Evolutionary conservation across 92 coral and sea anemone species (phyloP).

Genomic region (Virgularia gustaviana): DNA sequence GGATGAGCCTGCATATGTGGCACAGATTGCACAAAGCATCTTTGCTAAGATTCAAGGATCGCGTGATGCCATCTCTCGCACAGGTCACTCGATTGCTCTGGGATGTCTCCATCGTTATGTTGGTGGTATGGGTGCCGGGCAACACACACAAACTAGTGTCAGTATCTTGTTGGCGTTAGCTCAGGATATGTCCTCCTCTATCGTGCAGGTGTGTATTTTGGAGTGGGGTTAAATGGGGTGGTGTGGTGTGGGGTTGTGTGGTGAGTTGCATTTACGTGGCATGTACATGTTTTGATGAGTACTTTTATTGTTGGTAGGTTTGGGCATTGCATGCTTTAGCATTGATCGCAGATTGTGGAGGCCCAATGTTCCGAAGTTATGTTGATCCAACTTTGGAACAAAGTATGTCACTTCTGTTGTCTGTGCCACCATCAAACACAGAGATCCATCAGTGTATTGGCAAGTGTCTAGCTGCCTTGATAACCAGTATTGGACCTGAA

Average conservation of each 20-base stretch:
- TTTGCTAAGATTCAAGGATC: conserved; percentile 92
- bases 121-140: conserved; percentile 99
- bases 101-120: conserved; percentile 98
- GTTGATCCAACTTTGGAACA: conserved; percentile 91
- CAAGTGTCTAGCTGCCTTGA: conserved; percentile 86
- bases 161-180: conserved; percentile 92
- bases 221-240: background rate
- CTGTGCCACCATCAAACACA: conserved; percentile 86
- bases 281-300: no score
- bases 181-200: conserved; percentile 91
- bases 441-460: conserved; percentile 98
- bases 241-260: background rate
- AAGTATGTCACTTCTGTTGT: conserved; percentile 76
- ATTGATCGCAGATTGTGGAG: conserved; percentile 97
- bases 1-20: conserved; percentile 84
- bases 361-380: conserved; percentile 97
- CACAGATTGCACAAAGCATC: conserved; percentile 89
- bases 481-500: conserved; percentile 96
- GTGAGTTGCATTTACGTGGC: no score
- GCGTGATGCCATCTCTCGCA: conserved; percentile 90
- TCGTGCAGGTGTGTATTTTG: conserved; percentile 71
- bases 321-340: conserved; percentile 99
- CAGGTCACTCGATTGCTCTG: conserved; percentile 92
- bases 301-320: no score
- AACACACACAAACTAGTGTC: conserved; percentile 90